These are phyloP conservation scores for Paraescarpia echinospica DNA, from an alignment of 1,140 invertebrate genomes.

Conservation along the genomic window DNA sequence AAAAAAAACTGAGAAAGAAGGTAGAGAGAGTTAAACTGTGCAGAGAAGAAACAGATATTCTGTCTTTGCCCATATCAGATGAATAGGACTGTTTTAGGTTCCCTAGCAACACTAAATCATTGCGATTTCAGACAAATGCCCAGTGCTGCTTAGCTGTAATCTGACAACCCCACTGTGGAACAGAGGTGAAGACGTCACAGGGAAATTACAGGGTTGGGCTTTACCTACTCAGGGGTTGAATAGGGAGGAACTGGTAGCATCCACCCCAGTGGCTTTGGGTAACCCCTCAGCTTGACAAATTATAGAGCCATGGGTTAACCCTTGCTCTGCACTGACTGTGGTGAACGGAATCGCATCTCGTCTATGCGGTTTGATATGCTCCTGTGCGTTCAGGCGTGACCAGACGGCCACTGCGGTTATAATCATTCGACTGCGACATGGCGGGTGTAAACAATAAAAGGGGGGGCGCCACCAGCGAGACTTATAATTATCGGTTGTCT, in stretches of 20 bases:
- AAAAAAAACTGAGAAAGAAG: neutral
- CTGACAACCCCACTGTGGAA: neutral
- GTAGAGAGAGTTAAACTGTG: neutral
- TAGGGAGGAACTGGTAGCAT: neutral
- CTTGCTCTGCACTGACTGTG: neutral
- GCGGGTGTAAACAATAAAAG: neutral
- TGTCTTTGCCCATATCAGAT: neutral
- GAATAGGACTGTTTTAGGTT: neutral
- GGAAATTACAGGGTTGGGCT: neutral
- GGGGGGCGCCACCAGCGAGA: neutral
- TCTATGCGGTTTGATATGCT: neutral
- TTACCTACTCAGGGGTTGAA: neutral
- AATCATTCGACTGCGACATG: neutral
- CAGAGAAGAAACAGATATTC: neutral
- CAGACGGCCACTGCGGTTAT: neutral
- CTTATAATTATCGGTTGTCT: neutral
- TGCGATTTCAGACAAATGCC: neutral
- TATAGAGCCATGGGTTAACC: neutral
- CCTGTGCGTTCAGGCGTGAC: neutral
- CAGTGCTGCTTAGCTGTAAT: neutral
- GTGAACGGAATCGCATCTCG: neutral
- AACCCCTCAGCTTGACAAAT: neutral
- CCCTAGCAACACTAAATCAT: neutral
- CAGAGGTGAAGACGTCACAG: neutral
- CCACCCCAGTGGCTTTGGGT: neutral